A percentile compares a stretch with the other conserved stretches of the same genome.
phyloP scores from a whole-genome alignment of 2,888 invertebrate species.

The Campoplex capitator region DNA sequence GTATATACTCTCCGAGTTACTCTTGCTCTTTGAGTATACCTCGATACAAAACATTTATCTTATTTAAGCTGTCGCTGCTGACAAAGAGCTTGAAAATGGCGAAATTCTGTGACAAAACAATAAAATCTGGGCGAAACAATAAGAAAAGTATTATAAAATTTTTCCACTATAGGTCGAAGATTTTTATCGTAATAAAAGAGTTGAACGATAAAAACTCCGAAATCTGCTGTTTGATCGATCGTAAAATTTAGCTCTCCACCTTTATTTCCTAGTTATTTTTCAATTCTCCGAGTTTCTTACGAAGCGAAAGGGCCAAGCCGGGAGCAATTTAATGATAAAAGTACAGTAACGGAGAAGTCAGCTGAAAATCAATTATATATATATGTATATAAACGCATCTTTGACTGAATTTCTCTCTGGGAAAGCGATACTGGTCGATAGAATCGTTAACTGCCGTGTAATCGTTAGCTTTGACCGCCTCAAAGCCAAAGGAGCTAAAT shows the following conservation, averaged over 20 bases:
- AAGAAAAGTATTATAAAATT: constrained; percentile 5
- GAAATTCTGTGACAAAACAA: constrained; percentile 15
- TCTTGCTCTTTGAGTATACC: not conserved
- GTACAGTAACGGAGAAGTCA: constrained; percentile 22
- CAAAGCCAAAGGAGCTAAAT: constrained; percentile 69
- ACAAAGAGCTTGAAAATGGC: constrained; percentile 22
- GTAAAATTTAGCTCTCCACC: constrained; percentile 4
- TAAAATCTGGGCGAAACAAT: constrained; percentile 3
- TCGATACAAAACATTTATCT: constrained; percentile 50
- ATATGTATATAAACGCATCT: not conserved
- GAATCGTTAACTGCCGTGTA: constrained; percentile 80
- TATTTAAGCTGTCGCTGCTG: constrained; percentile 48
- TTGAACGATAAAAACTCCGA: constrained; percentile 6
- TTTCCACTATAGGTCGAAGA: constrained; percentile 8
- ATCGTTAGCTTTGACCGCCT: constrained; percentile 80
- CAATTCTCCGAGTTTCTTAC: not conserved
- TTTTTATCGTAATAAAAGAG: constrained; percentile 48
- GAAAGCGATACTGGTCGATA: constrained; percentile 46
- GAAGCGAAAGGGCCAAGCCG: constrained; percentile 24
- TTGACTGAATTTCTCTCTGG: constrained; percentile 19
- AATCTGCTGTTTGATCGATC: constrained; percentile 53
- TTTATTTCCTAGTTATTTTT: not conserved
- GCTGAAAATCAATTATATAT: constrained; percentile 66
- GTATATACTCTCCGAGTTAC: not conserved
- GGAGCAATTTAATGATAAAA: constrained; percentile 42